Conservation (phyloP, 2,113 vertebrate species). For the Eurystomus gularis region DNA sequence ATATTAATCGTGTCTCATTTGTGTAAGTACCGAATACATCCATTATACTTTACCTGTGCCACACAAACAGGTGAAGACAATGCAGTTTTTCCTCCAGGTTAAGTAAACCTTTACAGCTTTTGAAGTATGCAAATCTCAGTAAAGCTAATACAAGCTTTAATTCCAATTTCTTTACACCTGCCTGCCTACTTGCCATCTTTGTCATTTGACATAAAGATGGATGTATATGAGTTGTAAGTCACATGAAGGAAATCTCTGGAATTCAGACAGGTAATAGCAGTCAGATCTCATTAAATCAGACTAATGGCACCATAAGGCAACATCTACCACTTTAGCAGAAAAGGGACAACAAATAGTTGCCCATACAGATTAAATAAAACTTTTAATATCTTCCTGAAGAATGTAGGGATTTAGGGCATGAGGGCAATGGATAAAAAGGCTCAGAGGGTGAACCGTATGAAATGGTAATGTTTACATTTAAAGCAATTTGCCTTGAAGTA, state of each 20-base stretch:
- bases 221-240: background rate
- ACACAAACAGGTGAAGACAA: background rate
- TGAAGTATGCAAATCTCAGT: background rate
- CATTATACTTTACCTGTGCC: background rate
- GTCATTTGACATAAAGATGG: background rate
- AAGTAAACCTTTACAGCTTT: background rate
- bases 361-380: background rate
- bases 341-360: background rate
- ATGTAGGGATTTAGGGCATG: background rate
- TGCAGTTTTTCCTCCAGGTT: background rate
- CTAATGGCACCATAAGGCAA: background rate
- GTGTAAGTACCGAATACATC: fast-evolving
- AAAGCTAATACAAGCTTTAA: background rate
- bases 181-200: background rate
- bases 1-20: background rate
- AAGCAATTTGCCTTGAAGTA: background rate
- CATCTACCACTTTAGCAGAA: background rate
- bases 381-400: background rate
- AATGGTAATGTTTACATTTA: background rate
- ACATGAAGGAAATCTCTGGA: background rate
- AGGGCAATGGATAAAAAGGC: background rate
- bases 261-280: background rate
- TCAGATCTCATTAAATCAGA: background rate
- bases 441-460: background rate
- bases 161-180: background rate